Evolutionary conservation across 1,140 invertebrate genomes (phyloP).

Genomic region (Macrosteles quadrilineatus): DNA sequence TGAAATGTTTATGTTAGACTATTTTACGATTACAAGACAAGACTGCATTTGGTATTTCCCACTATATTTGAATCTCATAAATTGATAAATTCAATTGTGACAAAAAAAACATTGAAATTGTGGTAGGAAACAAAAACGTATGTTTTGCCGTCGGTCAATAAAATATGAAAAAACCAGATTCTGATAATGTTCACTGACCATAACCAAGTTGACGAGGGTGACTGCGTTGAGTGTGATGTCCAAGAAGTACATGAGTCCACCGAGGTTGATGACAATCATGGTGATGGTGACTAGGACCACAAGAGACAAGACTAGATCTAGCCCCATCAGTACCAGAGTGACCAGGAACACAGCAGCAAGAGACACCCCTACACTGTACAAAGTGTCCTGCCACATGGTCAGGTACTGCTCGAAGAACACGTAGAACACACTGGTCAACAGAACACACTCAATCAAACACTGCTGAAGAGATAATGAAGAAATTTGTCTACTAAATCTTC

Average conservation of each 20-base stretch:
- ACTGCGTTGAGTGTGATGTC: conserved; percentile 95
- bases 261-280: conserved; percentile 92
- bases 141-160: no score
- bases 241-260: conserved; percentile 98
- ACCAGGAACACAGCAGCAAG: conserved; percentile 91
- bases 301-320: conserved; percentile 86
- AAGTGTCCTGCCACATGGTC: conserved; percentile 91
- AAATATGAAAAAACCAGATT: no score
- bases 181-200: no score
- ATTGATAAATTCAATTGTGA: no score
- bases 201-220: conserved; percentile 97
- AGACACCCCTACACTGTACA: conserved; percentile 86
- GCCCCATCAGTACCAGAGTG: conserved; percentile 90
- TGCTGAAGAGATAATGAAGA: conserved; percentile 12
- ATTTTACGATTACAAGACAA: no score
- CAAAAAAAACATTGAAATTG: no score
- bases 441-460: conserved; percentile 34
- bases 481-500: no score
- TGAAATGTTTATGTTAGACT: no score
- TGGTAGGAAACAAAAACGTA: no score
- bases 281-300: conserved; percentile 89
- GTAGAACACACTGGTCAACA: conserved; percentile 86
- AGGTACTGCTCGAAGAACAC: conserved; percentile 99
- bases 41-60: no score
- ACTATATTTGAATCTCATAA: no score